Conservation (phyloP, 2,888 invertebrate genomes). For the Hydroisotoma schaefferi region DNA sequence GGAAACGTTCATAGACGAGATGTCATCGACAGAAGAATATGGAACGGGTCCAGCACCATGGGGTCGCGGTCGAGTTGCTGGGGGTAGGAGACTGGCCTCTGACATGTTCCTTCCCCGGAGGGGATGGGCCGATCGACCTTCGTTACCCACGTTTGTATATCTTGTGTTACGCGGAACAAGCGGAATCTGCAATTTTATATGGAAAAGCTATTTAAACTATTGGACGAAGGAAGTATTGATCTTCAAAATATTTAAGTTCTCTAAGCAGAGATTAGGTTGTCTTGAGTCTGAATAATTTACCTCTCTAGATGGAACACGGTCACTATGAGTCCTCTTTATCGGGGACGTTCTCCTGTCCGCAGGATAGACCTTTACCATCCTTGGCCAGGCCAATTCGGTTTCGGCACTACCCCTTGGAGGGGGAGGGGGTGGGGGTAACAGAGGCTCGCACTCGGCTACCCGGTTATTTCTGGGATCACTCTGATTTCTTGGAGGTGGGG, state of each 20-base stretch:
- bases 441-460: slow-evolving; percentile 42
- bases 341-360: slow-evolving; percentile 46
- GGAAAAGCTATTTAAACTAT: background rate
- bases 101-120: slow-evolving; percentile 36
- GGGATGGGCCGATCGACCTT: slow-evolving; percentile 12
- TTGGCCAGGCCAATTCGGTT: slow-evolving; percentile 44
- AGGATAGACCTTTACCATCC: slow-evolving; percentile 47
- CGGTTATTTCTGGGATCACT: slow-evolving; percentile 24
- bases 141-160: background rate
- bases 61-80: slow-evolving; percentile 19
- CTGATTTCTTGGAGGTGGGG: slow-evolving; percentile 26
- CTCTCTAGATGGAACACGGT: slow-evolving; percentile 46
- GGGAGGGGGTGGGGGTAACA: slow-evolving; percentile 47
- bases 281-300: too few relatives aligned
- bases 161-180: slow-evolving; percentile 17
- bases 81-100: slow-evolving; percentile 30
- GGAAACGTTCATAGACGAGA: slow-evolving; percentile 74
- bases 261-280: too few relatives aligned
- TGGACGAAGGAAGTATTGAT: too few relatives aligned
- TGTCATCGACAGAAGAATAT: slow-evolving; percentile 77
- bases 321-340: slow-evolving; percentile 47
- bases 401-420: slow-evolving; percentile 33
- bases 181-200: slow-evolving; percentile 22
- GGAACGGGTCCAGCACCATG: slow-evolving; percentile 27
- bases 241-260: too few relatives aligned